phyloP scores from a whole-genome alignment of 2,113 vertebrate species.

The Microtus richardsoni region DNA sequence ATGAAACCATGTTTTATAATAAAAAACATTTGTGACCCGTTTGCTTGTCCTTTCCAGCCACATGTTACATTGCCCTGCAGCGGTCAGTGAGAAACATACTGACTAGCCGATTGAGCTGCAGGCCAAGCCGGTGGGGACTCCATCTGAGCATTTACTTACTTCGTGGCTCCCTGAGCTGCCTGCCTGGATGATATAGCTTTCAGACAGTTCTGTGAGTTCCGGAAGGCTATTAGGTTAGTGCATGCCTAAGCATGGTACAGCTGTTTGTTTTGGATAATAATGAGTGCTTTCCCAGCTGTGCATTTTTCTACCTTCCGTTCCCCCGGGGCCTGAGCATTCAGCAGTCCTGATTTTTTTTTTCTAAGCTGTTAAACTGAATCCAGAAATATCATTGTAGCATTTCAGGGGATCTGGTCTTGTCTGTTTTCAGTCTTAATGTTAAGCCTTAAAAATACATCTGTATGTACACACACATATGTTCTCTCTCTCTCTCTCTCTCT shows the following conservation, averaged over 20 bases:
- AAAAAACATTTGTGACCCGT: background rate
- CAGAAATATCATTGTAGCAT: constrained; percentile 59
- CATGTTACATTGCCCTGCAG: background rate
- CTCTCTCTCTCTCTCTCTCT: too few relatives aligned
- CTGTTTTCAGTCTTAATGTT: constrained; percentile 23
- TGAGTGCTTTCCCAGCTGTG: constrained; percentile 56
- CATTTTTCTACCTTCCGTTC: constrained; percentile 49
- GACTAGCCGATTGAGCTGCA: background rate
- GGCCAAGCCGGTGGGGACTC: background rate
- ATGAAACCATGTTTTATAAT: background rate
- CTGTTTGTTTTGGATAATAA: constrained; percentile 61
- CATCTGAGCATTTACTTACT: background rate
- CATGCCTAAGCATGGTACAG: background rate
- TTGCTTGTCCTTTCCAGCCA: background rate
- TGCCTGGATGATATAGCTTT: background rate
- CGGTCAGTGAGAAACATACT: background rate
- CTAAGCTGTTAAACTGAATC: constrained; percentile 49
- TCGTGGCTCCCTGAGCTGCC: background rate
- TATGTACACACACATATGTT: background rate
- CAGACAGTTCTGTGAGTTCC: constrained; percentile 34
- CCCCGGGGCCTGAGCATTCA: constrained; percentile 44
- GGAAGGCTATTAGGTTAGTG: constrained; percentile 43
- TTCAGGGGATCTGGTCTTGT: constrained; percentile 47
- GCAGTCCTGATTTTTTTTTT: constrained; percentile 27
- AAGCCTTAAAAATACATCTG: background rate